Base-by-base conservation (phyloP, 1,140 invertebrate species). In the Drosophila biarmipes region DNA sequence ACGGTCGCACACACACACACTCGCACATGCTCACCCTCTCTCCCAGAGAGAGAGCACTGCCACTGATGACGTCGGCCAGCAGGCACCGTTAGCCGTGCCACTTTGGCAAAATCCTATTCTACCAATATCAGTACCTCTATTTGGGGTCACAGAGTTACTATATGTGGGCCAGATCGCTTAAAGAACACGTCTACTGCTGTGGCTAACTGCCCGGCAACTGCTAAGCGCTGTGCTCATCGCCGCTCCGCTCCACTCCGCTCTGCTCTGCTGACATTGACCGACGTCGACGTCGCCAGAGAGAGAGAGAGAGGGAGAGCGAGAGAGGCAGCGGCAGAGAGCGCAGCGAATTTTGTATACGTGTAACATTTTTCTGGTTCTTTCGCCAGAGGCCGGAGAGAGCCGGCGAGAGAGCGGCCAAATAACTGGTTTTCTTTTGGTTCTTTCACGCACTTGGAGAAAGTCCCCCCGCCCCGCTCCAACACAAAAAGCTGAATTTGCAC, bases 361-460 rank as follows among this genome's bases (percentile, higher is more conserved):
- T 87, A 87, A 89, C 75, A 66, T 82, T 87, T 81, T 87, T 87
- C 81, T 87, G 81, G 81, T 86, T 80, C 73, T 74, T 67, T 74
- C 73, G 67, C n/a, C n/a, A 34, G 27, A 49, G 15, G 17, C 0
- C 5, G 5, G 3, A 17, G 58, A 17, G n/a, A 56, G 29, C 78
- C 78, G 74, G 73, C 37, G 35, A 48, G 42, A 53, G 29, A 53
- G 38, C 43, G 19, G 27, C 31, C 34, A 31, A 34, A 14, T 61
- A 89, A 89, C 78, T 42, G 66, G 81, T 85, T 85, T 71, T 75
- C 34, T 45, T 37, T 62, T 45, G 34, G n/a, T 53, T 48, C 15
- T 56, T 31, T 31, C 40, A 64, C 37, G 42, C 63, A 58, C 72
- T 37, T 57, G 62, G 78, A 78, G 82, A 81, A 86, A 86, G 78